Evolutionary conservation across 2,113 vertebrate genomes (phyloP).

Genomic region (Mesoclemmys tuberculata): DNA sequence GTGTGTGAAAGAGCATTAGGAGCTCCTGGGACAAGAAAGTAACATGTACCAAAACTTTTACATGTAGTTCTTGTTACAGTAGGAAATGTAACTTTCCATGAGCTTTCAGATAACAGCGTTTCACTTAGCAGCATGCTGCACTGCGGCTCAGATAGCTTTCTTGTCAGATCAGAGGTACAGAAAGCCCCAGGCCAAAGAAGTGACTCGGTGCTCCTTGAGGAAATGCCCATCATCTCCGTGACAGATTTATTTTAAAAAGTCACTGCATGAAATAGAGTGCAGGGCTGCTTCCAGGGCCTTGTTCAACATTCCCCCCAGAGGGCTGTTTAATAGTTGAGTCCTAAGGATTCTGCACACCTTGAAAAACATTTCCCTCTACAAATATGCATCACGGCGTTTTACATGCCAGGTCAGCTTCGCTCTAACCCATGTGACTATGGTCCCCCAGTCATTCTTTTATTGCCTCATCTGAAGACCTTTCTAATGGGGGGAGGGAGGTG

Average conservation of each 20-base stretch:
- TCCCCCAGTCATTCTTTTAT: background rate
- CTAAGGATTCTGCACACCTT: background rate
- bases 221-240: background rate
- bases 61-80: background rate
- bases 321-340: background rate
- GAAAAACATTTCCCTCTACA: background rate
- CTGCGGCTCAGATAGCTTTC: background rate
- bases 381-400: background rate
- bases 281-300: background rate
- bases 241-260: background rate
- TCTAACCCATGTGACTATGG: background rate
- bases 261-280: background rate
- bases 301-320: background rate
- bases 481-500: background rate
- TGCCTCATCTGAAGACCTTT: background rate
- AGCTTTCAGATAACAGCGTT: background rate
- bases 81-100: background rate
- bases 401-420: background rate
- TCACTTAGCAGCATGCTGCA: background rate
- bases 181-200: background rate
- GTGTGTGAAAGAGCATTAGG: too few relatives aligned
- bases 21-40: background rate
- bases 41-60: background rate
- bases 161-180: background rate
- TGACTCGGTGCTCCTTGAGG: background rate